Percentiles rank a stretch among this genome's conserved stretches.
Evolutionary conservation across 2,797 vertebrate genomes (phyloP).

Genomic region (Sebastes trivittatus): DNA sequence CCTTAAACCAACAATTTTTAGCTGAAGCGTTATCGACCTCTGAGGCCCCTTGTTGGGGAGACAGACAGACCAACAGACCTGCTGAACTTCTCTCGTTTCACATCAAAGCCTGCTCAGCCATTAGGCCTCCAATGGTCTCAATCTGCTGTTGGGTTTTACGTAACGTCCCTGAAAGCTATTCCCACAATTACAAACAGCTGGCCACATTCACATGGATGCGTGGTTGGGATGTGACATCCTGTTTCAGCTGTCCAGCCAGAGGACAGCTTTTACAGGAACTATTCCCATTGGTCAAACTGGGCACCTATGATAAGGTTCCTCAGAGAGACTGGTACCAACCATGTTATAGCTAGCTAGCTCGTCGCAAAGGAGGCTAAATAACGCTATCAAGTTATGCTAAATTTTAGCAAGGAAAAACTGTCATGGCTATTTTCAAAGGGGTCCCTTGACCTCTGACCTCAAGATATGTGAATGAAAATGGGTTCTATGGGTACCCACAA

Average conservation of each 20-base stretch:
- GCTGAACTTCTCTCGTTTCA: constrained; percentile 16
- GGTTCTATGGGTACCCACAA: no score
- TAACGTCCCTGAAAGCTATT: constrained; percentile 39
- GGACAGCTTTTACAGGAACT: background rate
- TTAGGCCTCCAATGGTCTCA: background rate
- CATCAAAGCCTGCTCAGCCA: constrained; percentile 17
- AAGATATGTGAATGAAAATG: no score
- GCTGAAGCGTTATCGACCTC: constrained; percentile 17
- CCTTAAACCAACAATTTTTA: constrained; percentile 42
- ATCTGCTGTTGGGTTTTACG: constrained; percentile 26
- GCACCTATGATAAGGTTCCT: background rate
- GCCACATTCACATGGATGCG: constrained; percentile 41
- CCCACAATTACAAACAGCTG: constrained; percentile 68
- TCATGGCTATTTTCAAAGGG: no score
- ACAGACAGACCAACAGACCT: constrained; percentile 4
- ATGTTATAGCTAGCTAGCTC: no score
- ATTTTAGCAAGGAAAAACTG: no score
- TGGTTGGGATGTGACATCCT: constrained; percentile 42
- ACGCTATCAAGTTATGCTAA: no score
- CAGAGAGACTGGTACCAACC: no score
- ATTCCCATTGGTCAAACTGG: constrained; percentile 1
- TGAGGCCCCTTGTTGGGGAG: constrained; percentile 4
- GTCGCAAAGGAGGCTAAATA: no score
- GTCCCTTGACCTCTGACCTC: no score
- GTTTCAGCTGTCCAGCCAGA: constrained; percentile 2